These are phyloP conservation scores for Drosophila anomalata DNA, from an alignment of 2,888 invertebrate species.

Conservation along the genomic window DNA sequence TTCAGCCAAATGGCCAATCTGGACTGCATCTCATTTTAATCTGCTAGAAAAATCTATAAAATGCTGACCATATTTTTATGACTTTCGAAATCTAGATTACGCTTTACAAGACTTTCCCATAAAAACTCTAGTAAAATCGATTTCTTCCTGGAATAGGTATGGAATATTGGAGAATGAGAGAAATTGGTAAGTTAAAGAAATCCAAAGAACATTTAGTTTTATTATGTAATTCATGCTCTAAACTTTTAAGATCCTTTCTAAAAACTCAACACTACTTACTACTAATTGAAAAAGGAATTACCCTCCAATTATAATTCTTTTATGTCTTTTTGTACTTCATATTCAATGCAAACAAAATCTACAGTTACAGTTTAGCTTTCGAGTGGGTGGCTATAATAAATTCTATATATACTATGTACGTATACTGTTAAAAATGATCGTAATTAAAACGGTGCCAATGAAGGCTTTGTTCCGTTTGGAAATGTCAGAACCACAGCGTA, in stretches of 20 bases:
- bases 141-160: background rate
- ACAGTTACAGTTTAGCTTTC: conserved; percentile 17
- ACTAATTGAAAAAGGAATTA: background rate
- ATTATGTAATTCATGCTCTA: background rate
- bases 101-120: conserved; percentile 17
- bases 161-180: background rate
- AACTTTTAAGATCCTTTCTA: background rate
- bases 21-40: conserved; percentile 13
- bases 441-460: conserved; percentile 51
- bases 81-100: conserved; percentile 31
- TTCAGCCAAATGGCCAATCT: conserved; percentile 4
- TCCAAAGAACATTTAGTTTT: background rate
- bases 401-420: conserved; percentile 7
- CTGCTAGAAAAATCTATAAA: conserved; percentile 43
- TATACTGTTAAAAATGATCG: conserved; percentile 8
- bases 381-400: conserved; percentile 21
- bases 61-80: conserved; percentile 31
- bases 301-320: background rate
- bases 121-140: conserved; percentile 16
- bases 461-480: conserved; percentile 45
- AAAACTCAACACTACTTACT: background rate
- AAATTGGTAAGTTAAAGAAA: background rate
- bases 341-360: background rate
- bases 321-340: background rate
- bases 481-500: conserved; percentile 55